These are phyloP conservation scores for Andrena camellia DNA, from an alignment of 2,888 invertebrate genomes.

Conservation along the genomic window DNA sequence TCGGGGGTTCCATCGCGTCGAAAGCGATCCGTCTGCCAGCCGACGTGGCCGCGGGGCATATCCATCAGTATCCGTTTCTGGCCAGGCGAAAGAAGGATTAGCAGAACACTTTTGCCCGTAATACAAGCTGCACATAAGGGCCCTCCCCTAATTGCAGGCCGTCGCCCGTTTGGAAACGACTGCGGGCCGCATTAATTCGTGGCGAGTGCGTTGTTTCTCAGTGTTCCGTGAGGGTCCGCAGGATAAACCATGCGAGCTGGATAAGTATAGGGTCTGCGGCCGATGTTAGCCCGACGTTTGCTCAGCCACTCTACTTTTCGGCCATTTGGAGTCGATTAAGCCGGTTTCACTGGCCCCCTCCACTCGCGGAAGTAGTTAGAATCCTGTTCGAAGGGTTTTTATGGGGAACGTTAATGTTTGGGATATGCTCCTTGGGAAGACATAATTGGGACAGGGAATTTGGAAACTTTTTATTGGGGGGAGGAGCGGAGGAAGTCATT, in stretches of 20 bases:
- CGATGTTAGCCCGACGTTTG: conserved; percentile 54
- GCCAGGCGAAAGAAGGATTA: conserved; percentile 53
- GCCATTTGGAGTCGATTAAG: conserved; percentile 40
- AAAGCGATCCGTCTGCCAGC: conserved; percentile 40
- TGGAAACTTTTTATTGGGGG: too few relatives aligned
- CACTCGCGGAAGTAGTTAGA: conserved; percentile 12
- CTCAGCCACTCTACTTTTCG: conserved; percentile 41
- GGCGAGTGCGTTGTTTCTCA: conserved; percentile 62
- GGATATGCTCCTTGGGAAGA: neutral
- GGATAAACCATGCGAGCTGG: conserved; percentile 37
- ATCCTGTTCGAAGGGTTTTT: conserved; percentile 2
- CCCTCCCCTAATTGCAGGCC: conserved; percentile 46
- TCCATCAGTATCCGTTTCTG: conserved; percentile 50
- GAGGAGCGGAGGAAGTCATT: too few relatives aligned
- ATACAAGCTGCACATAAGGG: conserved; percentile 15
- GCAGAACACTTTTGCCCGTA: conserved; percentile 23
- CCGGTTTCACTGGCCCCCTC: conserved; percentile 22
- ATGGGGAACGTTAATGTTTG: neutral
- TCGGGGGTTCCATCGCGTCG: conserved; percentile 38
- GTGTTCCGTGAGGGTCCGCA: conserved; percentile 32
- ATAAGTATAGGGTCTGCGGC: conserved; percentile 27
- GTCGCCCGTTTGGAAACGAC: conserved; percentile 52
- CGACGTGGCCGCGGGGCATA: conserved; percentile 42
- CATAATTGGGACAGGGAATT: conserved; percentile 4
- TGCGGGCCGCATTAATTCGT: conserved; percentile 59